Percentiles rank a stretch among this genome's conserved stretches.
Conservation (phyloP, 2,888 invertebrate species). For the Drosophila emarginata region DNA sequence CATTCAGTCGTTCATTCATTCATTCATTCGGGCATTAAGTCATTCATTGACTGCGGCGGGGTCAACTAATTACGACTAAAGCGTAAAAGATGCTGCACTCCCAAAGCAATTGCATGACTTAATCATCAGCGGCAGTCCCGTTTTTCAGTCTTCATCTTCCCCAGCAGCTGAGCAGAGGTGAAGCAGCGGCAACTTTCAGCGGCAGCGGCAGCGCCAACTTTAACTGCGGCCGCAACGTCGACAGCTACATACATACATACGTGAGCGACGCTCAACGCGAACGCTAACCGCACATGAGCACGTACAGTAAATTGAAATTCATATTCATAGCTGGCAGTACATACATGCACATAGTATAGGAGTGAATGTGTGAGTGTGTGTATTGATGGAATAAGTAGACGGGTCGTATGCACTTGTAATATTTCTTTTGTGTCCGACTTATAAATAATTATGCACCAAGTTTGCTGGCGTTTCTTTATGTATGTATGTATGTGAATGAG, state of each 20-base stretch:
- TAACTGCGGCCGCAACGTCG: constrained; percentile 17
- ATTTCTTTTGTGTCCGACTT: constrained; percentile 65
- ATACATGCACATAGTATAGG: constrained; percentile 4
- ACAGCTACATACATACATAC: no score
- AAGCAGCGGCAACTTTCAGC: constrained; percentile 7
- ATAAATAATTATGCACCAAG: constrained; percentile 63
- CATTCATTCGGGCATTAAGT: constrained; percentile 37
- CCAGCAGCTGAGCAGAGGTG: not conserved
- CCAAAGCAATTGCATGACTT: constrained; percentile 46
- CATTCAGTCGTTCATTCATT: constrained; percentile 43
- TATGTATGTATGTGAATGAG: constrained; percentile 39
- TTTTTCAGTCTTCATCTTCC: constrained; percentile 8
- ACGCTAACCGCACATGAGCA: constrained; percentile 62
- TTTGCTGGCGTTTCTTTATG: constrained; percentile 58
- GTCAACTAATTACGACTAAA: constrained; percentile 46
- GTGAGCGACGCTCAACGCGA: constrained; percentile 55
- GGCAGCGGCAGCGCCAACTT: constrained; percentile 12
- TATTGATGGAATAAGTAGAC: constrained; percentile 32
- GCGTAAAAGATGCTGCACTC: constrained; percentile 32
- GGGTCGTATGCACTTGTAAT: constrained; percentile 48
- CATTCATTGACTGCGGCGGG: constrained; percentile 59
- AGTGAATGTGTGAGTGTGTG: constrained; percentile 20
- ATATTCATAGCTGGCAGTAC: constrained; percentile 61
- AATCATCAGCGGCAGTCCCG: constrained; percentile 50
- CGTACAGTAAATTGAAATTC: constrained; percentile 72